These are phyloP conservation scores for Labeo catla DNA, from an alignment of 2,113 vertebrate species.

Conservation along the genomic window DNA sequence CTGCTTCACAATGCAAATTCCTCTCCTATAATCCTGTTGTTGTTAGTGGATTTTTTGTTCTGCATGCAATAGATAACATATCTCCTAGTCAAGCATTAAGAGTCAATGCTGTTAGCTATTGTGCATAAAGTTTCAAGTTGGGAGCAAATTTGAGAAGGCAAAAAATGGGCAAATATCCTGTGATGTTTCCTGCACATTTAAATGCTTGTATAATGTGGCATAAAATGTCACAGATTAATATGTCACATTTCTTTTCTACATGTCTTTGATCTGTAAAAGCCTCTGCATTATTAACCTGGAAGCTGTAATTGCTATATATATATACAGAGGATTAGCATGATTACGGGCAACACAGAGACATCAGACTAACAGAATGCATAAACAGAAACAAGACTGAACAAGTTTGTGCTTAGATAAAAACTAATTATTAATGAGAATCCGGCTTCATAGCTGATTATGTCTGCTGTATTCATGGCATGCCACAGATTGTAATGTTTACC, in stretches of 20 bases:
- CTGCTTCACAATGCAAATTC: slow-evolving; percentile 28
- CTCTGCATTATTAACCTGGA: slow-evolving; percentile 15
- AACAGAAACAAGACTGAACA: neutral
- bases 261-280: slow-evolving; percentile 29
- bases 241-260: slow-evolving; percentile 15
- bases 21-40: slow-evolving; percentile 35
- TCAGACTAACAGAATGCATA: neutral
- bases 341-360: slow-evolving; percentile 6
- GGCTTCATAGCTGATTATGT: neutral
- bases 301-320: slow-evolving; percentile 2
- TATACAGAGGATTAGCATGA: slow-evolving; percentile 21
- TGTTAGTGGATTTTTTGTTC: slow-evolving; percentile 30
- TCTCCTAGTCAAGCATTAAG: neutral
- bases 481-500: neutral
- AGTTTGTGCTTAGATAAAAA: neutral
- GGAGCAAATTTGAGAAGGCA: neutral
- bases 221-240: slow-evolving; percentile 22
- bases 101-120: neutral
- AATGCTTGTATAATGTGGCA: slow-evolving; percentile 9
- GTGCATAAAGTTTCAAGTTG: neutral
- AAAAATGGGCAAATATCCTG: neutral
- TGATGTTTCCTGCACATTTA: neutral
- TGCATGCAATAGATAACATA: slow-evolving; percentile 1
- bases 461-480: neutral
- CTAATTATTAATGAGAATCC: neutral